Conservation (phyloP, 2,888 invertebrate genomes). For the Acleris literana region DNA sequence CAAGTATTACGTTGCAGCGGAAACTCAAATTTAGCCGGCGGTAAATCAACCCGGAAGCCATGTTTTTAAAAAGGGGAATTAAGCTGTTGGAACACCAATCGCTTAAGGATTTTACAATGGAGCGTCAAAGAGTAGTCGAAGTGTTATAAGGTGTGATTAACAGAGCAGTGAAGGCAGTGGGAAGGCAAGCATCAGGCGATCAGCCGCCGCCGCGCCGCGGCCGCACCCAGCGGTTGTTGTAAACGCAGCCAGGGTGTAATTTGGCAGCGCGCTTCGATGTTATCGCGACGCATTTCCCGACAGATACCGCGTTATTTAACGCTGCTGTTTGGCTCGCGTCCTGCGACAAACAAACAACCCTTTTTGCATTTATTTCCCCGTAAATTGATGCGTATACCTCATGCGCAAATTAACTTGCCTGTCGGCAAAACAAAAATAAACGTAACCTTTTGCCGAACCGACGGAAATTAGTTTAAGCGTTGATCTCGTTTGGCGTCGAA, state of each 20-base stretch:
- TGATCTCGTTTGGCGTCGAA: constrained; percentile 30
- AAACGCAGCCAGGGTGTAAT: constrained; percentile 77
- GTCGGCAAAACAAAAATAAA: constrained; percentile 34
- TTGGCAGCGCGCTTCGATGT: constrained; percentile 75
- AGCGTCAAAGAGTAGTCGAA: neutral
- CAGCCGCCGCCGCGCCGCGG: neutral
- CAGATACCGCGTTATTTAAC: constrained; percentile 79
- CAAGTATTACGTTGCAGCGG: constrained; percentile 17
- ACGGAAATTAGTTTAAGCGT: constrained; percentile 23
- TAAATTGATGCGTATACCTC: constrained; percentile 47
- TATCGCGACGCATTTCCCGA: constrained; percentile 73
- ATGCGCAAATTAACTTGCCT: constrained; percentile 37
- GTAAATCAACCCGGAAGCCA: constrained; percentile 4
- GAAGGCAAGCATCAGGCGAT: neutral
- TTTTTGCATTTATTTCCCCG: constrained; percentile 49
- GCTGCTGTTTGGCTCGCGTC: constrained; percentile 67
- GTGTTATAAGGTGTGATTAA: neutral
- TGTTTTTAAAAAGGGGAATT: neutral
- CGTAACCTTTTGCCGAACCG: constrained; percentile 35
- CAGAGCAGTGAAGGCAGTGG: neutral
- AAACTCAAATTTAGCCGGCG: constrained; percentile 19
- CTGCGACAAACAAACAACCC: constrained; percentile 47
- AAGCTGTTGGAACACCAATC: neutral
- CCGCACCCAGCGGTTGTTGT: constrained; percentile 58
- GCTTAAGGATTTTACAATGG: neutral